These are phyloP conservation scores for Otus scops DNA, from an alignment of 2,797 vertebrate genomes.

Conservation along the genomic window DNA sequence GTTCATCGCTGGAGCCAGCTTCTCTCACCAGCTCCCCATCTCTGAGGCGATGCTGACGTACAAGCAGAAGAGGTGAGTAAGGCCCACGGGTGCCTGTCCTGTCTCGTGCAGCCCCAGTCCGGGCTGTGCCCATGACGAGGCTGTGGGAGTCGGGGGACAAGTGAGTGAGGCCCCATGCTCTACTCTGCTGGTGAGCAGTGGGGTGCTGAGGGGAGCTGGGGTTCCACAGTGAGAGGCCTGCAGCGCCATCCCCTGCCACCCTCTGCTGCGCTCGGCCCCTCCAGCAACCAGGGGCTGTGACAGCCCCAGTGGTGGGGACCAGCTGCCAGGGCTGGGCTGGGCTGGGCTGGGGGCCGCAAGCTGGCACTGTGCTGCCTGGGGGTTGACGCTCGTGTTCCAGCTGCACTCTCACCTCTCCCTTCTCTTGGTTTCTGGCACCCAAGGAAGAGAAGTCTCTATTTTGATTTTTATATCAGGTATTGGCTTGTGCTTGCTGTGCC, in stretches of 20 bases:
- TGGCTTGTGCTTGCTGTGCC: conserved; percentile 78
- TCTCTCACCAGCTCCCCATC: conserved; percentile 95
- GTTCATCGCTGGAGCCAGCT: conserved; percentile 86
- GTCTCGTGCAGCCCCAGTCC: accelerated
- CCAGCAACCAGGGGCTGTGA: background rate
- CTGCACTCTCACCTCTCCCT: conserved; percentile 67
- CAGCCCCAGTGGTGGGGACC: background rate
- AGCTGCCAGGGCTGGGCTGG: background rate
- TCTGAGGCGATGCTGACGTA: conserved; percentile 98
- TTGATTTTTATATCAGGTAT: conserved; percentile 99
- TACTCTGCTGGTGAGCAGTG: accelerated
- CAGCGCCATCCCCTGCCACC: background rate
- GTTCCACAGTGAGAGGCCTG: background rate
- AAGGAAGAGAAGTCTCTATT: conserved; percentile 98
- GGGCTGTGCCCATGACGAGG: background rate
- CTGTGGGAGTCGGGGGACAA: background rate
- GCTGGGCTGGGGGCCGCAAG: background rate
- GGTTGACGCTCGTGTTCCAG: conserved; percentile 35
- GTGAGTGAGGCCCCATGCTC: background rate
- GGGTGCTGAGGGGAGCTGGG: background rate
- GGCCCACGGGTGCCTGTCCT: background rate
- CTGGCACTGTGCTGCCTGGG: background rate
- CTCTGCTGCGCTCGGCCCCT: background rate
- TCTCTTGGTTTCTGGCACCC: conserved; percentile 89
- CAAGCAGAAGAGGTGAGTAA: conserved; percentile 91